Percentiles rank a stretch among this genome's conserved stretches.
phyloP scores from a whole-genome alignment of 2,113 vertebrate genomes.

The Irena cyanogastra region DNA sequence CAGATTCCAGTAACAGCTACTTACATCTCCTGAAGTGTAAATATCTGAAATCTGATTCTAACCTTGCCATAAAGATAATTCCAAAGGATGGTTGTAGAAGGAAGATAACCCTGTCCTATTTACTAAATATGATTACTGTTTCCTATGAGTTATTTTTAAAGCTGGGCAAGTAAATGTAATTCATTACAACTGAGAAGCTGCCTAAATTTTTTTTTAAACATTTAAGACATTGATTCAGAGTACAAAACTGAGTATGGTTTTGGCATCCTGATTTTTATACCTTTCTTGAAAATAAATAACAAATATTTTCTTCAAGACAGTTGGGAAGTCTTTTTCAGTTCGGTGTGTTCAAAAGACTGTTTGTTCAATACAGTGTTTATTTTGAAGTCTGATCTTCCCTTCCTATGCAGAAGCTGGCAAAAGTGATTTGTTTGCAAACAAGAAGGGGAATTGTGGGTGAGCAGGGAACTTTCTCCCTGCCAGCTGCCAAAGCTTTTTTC shows the following conservation, averaged over 20 bases:
- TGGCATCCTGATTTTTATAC: not conserved
- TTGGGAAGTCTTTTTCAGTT: not conserved
- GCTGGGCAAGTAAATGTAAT: not conserved
- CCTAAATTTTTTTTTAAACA: not conserved
- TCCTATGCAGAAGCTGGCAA: conserved; percentile 14
- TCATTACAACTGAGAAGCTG: not conserved
- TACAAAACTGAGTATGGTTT: not conserved
- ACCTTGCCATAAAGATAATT: not conserved
- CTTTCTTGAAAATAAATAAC: not conserved
- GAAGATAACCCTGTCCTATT: too few species aligned
- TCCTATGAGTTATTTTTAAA: not conserved
- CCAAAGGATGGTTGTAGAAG: not conserved
- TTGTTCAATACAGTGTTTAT: conserved; percentile 17
- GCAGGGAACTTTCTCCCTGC: conserved; percentile 29
- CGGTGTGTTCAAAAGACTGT: not conserved
- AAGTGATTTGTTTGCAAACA: conserved; percentile 35
- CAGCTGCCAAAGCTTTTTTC: not conserved
- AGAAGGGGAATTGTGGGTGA: not conserved
- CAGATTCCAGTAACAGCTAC: not conserved
- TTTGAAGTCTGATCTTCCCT: conserved; percentile 15
- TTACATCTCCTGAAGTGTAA: not conserved
- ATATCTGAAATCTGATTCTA: not conserved
- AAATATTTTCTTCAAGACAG: not conserved
- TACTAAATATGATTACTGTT: too few species aligned
- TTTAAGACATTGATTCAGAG: not conserved